Base-by-base conservation (phyloP, 2,888 invertebrate species). In the Laspeyria flexula region DNA sequence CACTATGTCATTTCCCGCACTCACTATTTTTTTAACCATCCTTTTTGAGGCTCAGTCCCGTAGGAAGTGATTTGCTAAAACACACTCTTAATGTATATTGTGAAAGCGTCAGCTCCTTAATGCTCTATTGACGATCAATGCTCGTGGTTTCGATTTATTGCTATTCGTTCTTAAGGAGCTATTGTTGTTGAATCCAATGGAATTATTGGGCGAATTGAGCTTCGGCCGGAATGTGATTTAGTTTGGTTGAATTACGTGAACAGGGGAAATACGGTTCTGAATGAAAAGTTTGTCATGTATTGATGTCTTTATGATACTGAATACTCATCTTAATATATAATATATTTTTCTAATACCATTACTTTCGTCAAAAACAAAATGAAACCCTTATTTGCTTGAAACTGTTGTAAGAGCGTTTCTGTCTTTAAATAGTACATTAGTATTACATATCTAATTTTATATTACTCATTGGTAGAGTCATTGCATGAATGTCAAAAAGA, bases 31-130 rank as follows among this genome's bases (percentile, higher is more conserved):
- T 83, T 86, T 79, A 81, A 75, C 78, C 73, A 71, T 79, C 76
- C 81, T 79, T 86, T 69, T 88, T 78, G 73, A 74, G 75, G 73
- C 69, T 74, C 60, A 67, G 76, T 73, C 73, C 68, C 62, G 65
- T 67, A 87, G 92, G 90, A 92, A 92, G 83, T 91, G 90, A 91
- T 91, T 92, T 85, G 91, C 87, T 88, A 84, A 89, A 90, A 90
- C 85, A 89, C 81, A 86, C 85, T 86, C 85, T 83, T 88, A 89
- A 88, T 89, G 87, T 88, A 82, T 79, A 90, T 90, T 88, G 88
- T 88, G 74, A 79, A 85, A 82, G 88, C 79, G 84, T 82, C 79
- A 77, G 82, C 79, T 83, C 74, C 84, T 88, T 89, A 88, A 89
- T 88, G 88, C 86, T 79, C 83, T 81, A 88, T 90, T 85, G 87